Conservation (phyloP, 2,888 invertebrate genomes). For the Nomada ruficornis region DNA sequence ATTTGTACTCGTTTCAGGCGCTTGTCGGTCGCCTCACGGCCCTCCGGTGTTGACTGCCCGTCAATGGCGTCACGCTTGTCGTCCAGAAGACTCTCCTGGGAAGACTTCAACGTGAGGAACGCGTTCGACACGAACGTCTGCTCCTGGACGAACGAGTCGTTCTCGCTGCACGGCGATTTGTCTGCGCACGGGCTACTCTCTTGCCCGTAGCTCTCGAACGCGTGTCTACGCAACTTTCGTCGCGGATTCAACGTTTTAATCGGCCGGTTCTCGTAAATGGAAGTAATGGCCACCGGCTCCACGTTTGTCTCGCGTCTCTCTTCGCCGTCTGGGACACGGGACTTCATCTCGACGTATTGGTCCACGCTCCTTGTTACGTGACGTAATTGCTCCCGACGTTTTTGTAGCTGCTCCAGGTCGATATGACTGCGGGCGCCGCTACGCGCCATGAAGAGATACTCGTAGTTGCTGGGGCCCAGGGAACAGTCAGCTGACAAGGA, state of each 20-base stretch:
- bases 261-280: conserved; percentile 90
- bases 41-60: conserved; percentile 83
- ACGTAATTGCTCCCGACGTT: conserved; percentile 85
- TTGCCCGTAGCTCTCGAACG: conserved; percentile 88
- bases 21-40: conserved; percentile 80
- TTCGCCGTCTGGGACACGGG: conserved; percentile 85
- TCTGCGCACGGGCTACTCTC: conserved; percentile 84
- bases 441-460: conserved; percentile 88
- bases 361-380: conserved; percentile 90
- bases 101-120: conserved; percentile 86
- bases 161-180: conserved; percentile 84
- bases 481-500: conserved; percentile 86
- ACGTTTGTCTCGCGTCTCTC: conserved; percentile 78
- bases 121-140: conserved; percentile 86
- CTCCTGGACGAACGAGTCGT: conserved; percentile 73
- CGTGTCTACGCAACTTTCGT: conserved; percentile 88
- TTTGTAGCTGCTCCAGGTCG: conserved; percentile 88
- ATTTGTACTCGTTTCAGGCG: conserved; percentile 82
- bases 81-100: conserved; percentile 87
- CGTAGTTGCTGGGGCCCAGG: conserved; percentile 88
- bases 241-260: conserved; percentile 90
- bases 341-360: conserved; percentile 91
- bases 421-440: conserved; percentile 89
- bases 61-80: conserved; percentile 85
- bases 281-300: conserved; percentile 90